Evolutionary conservation across 1,140 invertebrate species (phyloP), one percentile per base, ranked within the genome.

Genomic region (Saxidomus purpurata): DNA sequence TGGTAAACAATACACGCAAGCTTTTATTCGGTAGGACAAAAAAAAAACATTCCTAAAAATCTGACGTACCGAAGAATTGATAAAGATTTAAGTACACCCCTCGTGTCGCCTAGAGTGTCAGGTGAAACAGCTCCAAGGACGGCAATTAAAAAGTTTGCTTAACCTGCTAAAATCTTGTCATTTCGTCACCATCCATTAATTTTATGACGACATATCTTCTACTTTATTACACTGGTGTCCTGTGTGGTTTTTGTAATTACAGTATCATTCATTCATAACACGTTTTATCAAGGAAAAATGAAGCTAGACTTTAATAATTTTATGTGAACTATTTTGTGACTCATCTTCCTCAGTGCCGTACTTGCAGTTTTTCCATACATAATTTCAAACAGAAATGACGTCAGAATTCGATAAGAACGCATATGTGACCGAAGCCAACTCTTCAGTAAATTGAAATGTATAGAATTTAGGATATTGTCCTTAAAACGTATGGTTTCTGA

Each of bases 131-230:
- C 6, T 28, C 22, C 34, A 71, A 71, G 67, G 67, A 36, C 67
- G 15, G 25, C 31, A 9, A 36, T 38, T 40, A 22, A 38, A 71
- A 38, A 17, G 9, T 31, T 28, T 40, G 67, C 67, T 28, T n/a
- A 1, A 63, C n/a, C 11, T n/a, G 34, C 67, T 40, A 38, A 38
- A 9, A 38, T 63, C 67, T 38, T 71, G 34, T 71, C 67, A 71
- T n/a, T 13, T 34, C 28, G 67, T 71, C 67, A 71, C 67, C 1
- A 36, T 1, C 67, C 67, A 71, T 71, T 71, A 71, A 71, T 40
- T 71, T 71, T 38, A 25, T 36, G 25, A 67, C 61, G 11, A n/a
- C 11, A 67, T 6, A 55, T 3, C 52, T 55, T 55, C 52, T 55
- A 22, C 19, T 22, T 55, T 55, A 13, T 55, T 19, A 19, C 19